phyloP scores from a whole-genome alignment of 2,113 vertebrate genomes.

The Nycticorax nycticorax region DNA sequence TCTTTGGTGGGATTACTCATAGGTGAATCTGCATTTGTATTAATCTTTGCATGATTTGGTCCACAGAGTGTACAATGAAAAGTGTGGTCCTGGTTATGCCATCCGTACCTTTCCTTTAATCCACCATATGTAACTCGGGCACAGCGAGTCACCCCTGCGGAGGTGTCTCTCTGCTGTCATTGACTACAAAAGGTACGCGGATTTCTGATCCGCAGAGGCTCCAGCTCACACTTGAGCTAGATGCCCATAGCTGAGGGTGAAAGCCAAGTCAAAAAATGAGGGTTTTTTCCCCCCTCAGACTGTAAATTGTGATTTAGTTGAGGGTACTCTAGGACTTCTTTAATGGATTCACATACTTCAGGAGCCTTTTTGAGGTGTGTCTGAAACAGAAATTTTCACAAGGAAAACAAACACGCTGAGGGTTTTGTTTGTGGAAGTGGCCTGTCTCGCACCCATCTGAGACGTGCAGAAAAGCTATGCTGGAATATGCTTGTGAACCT shows the following conservation, averaged over 20 bases:
- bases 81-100: neutral
- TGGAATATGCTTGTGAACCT: neutral
- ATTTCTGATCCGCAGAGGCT: neutral
- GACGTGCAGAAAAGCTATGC: neutral
- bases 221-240: neutral
- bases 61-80: neutral
- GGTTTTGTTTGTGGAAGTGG: neutral
- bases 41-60: neutral
- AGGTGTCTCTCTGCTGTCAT: neutral
- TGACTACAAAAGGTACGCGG: neutral
- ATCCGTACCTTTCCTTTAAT: neutral
- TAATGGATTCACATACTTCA: neutral
- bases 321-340: neutral
- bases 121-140: neutral
- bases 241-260: neutral
- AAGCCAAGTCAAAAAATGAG: neutral
- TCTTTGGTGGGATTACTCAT: neutral
- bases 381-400: neutral
- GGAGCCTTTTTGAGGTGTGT: neutral
- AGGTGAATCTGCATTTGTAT: neutral
- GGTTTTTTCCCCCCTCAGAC: fast-evolving
- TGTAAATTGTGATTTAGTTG: neutral
- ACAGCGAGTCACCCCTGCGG: neutral
- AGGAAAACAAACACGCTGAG: neutral
- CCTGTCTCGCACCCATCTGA: neutral